Conservation (phyloP, 1,140 invertebrate genomes). For the Latrodectus geometricus region DNA sequence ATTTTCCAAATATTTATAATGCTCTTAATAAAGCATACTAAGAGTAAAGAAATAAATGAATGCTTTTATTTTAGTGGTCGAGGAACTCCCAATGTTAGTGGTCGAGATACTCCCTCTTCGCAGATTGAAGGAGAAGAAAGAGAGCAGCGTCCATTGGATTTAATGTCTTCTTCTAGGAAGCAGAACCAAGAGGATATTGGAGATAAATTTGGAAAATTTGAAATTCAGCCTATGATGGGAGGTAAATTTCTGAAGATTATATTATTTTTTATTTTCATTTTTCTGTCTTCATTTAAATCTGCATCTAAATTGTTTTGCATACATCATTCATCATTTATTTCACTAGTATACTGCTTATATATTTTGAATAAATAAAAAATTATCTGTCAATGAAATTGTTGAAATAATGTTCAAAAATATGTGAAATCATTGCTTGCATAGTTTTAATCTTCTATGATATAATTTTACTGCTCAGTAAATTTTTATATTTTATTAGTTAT, state of each 20-base stretch:
- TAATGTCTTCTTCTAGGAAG: constrained; percentile 78
- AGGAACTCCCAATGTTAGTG: constrained; percentile 90
- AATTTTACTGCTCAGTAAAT: too few relatives aligned
- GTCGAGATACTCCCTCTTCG: constrained; percentile 93
- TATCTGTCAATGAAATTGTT: too few relatives aligned
- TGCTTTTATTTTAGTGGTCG: constrained; percentile 75
- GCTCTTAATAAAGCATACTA: not conserved
- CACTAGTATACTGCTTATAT: too few relatives aligned
- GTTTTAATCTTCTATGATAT: too few relatives aligned
- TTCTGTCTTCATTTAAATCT: too few relatives aligned
- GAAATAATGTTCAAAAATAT: too few relatives aligned
- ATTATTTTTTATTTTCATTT: too few relatives aligned
- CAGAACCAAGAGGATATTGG: constrained; percentile 88
- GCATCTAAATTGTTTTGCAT: too few relatives aligned
- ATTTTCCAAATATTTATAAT: not conserved
- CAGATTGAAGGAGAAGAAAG: constrained; percentile 77
- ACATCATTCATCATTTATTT: too few relatives aligned
- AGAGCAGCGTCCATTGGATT: constrained; percentile 68
- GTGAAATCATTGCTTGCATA: too few relatives aligned
- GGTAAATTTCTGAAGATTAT: constrained; percentile 68
- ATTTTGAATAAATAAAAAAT: too few relatives aligned
- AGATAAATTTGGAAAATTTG: constrained; percentile 99
- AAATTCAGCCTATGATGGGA: constrained; percentile 88
- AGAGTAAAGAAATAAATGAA: not conserved
- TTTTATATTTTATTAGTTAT: too few relatives aligned